Conservation (phyloP, 2,113 vertebrate genomes). For the Phaethon lepturus region DNA sequence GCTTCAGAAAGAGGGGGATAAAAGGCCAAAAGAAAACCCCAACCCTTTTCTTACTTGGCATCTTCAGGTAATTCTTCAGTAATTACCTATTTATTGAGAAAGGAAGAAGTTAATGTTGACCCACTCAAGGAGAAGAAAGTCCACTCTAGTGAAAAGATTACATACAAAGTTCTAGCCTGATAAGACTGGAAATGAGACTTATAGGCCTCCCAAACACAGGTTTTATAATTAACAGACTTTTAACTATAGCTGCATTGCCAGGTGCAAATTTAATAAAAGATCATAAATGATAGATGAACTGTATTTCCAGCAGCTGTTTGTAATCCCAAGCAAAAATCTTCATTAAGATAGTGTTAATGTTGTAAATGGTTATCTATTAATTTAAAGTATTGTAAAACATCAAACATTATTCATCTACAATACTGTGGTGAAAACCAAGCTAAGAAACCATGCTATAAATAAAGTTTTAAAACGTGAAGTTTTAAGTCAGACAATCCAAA, state of each 20-base stretch:
- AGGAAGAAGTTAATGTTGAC: background rate
- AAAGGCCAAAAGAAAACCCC: background rate
- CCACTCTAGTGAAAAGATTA: background rate
- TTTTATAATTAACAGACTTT: slow-evolving; percentile 72
- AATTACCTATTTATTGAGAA: background rate
- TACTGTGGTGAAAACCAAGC: background rate
- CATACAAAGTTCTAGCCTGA: slow-evolving; percentile 31
- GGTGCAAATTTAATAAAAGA: slow-evolving; percentile 82
- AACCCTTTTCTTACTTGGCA: background rate
- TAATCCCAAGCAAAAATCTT: slow-evolving; percentile 70
- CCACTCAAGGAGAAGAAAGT: slow-evolving; percentile 16
- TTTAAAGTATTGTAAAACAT: slow-evolving; percentile 54
- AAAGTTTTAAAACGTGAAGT: background rate
- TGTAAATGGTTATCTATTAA: slow-evolving; percentile 70
- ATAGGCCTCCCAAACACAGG: slow-evolving; percentile 55
- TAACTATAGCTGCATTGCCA: slow-evolving; percentile 74
- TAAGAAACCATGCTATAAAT: background rate
- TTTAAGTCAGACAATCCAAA: background rate
- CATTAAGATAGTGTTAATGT: slow-evolving; percentile 58
- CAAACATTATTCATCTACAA: slow-evolving; percentile 42
- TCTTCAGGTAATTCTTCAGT: background rate
- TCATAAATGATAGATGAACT: slow-evolving; percentile 78
- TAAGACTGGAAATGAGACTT: slow-evolving; percentile 63
- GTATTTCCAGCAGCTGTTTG: slow-evolving; percentile 78
- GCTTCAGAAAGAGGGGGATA: background rate